A percentile compares a stretch with the other conserved stretches of the same genome.
Conservation (phyloP, 2,797 vertebrate species). For the Dromococcyx pavoninus region DNA sequence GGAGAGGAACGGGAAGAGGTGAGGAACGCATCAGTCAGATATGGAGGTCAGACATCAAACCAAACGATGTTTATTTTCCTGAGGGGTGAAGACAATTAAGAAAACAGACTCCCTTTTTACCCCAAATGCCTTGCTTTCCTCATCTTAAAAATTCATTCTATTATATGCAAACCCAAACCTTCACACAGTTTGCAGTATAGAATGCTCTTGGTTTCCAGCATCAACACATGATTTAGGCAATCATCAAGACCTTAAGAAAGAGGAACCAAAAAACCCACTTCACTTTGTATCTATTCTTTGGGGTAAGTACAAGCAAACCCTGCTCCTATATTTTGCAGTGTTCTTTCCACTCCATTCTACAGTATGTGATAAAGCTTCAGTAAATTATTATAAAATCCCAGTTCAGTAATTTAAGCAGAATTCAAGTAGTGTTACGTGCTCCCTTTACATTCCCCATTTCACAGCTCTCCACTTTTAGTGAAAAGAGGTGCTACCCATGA, state of each 20-base stretch:
- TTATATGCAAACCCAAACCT: not conserved
- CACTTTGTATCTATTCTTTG: not conserved
- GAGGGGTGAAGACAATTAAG: slow-evolving; percentile 17
- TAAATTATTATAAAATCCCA: slow-evolving; percentile 2
- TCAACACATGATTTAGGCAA: not conserved
- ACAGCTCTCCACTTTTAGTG: not conserved
- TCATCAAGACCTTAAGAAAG: not conserved
- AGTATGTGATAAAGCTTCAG: not conserved
- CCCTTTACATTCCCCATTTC: not conserved
- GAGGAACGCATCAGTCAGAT: not conserved
- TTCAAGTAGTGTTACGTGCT: not conserved
- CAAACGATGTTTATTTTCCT: slow-evolving; percentile 1
- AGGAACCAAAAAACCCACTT: not conserved
- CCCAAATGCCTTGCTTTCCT: not conserved
- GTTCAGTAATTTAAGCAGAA: not conserved
- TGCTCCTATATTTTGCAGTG: not conserved
- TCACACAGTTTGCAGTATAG: not conserved
- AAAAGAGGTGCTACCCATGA: not conserved
- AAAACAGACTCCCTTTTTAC: not conserved
- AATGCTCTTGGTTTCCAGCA: not conserved
- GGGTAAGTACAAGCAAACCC: not conserved
- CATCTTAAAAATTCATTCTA: not conserved
- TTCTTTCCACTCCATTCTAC: not conserved
- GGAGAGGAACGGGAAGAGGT: not conserved
- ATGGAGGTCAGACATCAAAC: not conserved